Conservation (phyloP, 1,140 invertebrate genomes). For the Drosophila biarmipes region DNA sequence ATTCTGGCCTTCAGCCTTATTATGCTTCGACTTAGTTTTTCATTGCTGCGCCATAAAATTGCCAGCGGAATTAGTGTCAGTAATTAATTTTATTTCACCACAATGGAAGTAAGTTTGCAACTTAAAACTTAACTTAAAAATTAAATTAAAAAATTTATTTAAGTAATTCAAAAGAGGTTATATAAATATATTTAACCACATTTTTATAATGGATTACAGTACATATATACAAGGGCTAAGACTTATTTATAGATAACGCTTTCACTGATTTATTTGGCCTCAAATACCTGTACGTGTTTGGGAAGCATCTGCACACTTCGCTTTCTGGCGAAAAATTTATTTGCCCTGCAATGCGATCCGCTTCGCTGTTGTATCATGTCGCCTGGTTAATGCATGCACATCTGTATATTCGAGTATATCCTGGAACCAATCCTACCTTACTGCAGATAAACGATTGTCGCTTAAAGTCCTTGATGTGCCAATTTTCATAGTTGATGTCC, state of each 20-base stretch:
- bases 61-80: slow-evolving; percentile 14
- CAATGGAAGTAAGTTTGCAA: background rate
- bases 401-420: slow-evolving; percentile 31
- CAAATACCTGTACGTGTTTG: background rate
- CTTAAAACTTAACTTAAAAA: too few species aligned
- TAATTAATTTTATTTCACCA: slow-evolving; percentile 41
- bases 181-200: too few species aligned
- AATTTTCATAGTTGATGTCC: slow-evolving; percentile 73
- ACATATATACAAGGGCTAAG: background rate
- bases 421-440: background rate
- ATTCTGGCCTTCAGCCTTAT: slow-evolving; percentile 33
- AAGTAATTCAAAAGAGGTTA: too few species aligned
- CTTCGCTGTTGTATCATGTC: slow-evolving; percentile 59
- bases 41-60: slow-evolving; percentile 42
- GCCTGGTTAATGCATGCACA: slow-evolving; percentile 64
- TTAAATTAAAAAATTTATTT: too few species aligned
- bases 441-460: slow-evolving; percentile 61
- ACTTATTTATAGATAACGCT: background rate
- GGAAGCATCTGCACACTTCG: slow-evolving; percentile 28
- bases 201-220: too few species aligned
- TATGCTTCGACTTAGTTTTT: slow-evolving; percentile 42
- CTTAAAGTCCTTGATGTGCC: slow-evolving; percentile 74
- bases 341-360: slow-evolving; percentile 73
- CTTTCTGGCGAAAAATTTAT: slow-evolving; percentile 55
- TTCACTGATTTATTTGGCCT: slow-evolving; percentile 9